Percentiles rank a stretch among this genome's conserved stretches.
Evolutionary conservation across 2,888 invertebrate genomes (phyloP).

Genomic region (Pachymerium ferrugineum): DNA sequence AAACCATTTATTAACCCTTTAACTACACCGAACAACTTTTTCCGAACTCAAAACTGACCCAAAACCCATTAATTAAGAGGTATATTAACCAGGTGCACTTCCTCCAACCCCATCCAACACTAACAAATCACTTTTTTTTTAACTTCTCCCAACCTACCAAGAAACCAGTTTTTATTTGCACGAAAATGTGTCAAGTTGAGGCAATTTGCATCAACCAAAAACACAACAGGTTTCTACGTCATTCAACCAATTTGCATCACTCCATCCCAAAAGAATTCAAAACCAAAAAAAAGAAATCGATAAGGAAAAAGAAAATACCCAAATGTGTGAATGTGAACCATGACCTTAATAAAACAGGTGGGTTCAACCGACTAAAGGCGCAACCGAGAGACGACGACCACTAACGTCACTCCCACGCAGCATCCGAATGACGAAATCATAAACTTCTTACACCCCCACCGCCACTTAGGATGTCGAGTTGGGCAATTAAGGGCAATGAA

Average conservation of each 20-base stretch:
- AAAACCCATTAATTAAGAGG: too few relatives aligned
- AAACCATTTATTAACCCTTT: too few relatives aligned
- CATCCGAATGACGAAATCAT: neutral
- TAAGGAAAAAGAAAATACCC: too few relatives aligned
- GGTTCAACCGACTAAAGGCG: too few relatives aligned
- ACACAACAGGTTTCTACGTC: neutral
- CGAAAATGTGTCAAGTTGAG: neutral
- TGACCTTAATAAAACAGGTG: too few relatives aligned
- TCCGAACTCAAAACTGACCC: too few relatives aligned
- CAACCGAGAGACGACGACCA: too few relatives aligned
- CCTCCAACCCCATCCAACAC: neutral
- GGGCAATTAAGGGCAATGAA: neutral
- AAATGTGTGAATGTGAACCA: too few relatives aligned
- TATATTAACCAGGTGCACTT: neutral
- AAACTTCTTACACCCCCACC: neutral
- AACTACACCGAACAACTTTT: too few relatives aligned
- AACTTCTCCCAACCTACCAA: neutral
- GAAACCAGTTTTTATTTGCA: neutral
- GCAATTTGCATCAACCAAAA: neutral
- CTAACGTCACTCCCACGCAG: neutral
- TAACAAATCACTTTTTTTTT: neutral
- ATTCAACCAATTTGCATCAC: neutral
- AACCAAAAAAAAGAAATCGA: too few relatives aligned
- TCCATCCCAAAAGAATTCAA: neutral
- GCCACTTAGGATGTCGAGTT: neutral